Evolutionary conservation across 1,140 invertebrate genomes (phyloP).

Genomic region (Platorchestia sp.): DNA sequence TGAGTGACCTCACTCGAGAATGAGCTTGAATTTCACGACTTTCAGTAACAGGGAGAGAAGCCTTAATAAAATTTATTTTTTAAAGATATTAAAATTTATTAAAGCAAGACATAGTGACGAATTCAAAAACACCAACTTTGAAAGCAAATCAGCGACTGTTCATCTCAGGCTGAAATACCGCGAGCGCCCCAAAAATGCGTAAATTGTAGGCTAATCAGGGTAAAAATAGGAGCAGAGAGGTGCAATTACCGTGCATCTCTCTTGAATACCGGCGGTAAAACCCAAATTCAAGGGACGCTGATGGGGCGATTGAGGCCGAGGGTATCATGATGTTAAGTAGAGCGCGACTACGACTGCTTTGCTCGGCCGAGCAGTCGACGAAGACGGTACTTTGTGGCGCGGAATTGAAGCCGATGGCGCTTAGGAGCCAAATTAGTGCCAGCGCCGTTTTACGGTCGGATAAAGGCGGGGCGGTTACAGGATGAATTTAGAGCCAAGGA

Average conservation of each 20-base stretch:
- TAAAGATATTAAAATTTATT: not conserved
- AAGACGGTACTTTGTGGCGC: not conserved
- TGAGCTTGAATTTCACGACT: not conserved
- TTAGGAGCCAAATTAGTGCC: conserved; percentile 6
- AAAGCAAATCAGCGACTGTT: not conserved
- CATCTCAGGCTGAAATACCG: not conserved
- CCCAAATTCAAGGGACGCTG: not conserved
- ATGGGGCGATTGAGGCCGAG: not conserved
- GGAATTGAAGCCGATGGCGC: not conserved
- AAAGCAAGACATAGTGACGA: not conserved
- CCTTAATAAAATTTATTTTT: not conserved
- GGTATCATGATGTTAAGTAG: not conserved
- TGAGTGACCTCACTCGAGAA: not conserved
- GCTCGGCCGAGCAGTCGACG: not conserved
- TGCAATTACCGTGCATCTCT: not conserved
- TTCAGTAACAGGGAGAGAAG: not conserved
- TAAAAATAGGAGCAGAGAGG: not conserved
- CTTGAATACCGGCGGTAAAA: not conserved
- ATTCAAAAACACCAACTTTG: not conserved
- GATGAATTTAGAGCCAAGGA: not conserved
- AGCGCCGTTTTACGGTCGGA: not conserved
- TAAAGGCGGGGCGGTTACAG: not conserved
- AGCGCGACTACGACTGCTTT: not conserved
- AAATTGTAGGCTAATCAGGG: not conserved
- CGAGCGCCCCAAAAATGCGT: not conserved